These are phyloP conservation scores for Caloenas nicobarica DNA, from an alignment of 2,113 vertebrate species.

Conservation along the genomic window DNA sequence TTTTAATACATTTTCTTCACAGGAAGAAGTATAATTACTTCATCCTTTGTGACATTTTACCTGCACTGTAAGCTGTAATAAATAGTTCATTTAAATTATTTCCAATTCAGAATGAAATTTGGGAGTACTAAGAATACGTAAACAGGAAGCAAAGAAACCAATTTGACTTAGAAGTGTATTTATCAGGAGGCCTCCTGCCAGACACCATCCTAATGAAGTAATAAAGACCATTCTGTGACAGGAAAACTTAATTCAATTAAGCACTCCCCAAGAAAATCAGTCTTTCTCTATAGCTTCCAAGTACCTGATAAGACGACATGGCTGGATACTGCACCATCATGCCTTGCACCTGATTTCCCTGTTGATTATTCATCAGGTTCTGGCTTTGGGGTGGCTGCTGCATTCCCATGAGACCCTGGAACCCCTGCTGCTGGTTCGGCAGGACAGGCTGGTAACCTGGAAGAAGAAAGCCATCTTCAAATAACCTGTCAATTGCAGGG, in stretches of 20 bases:
- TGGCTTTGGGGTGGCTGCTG: slow-evolving; percentile 85
- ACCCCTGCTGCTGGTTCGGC: slow-evolving; percentile 81
- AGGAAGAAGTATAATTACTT: slow-evolving; percentile 12
- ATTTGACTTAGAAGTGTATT: not conserved
- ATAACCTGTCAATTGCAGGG: not conserved
- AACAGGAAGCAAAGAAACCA: not conserved
- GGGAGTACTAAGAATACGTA: not conserved
- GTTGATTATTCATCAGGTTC: slow-evolving; percentile 78
- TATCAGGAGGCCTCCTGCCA: not conserved
- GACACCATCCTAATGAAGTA: not conserved
- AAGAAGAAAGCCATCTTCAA: not conserved
- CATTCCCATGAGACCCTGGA: slow-evolving; percentile 82
- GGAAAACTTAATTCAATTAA: not conserved
- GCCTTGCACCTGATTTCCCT: slow-evolving; percentile 81
- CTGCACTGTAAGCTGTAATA: not conserved
- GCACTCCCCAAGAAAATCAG: not conserved
- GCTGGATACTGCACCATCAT: slow-evolving; percentile 88
- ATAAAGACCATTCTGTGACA: not conserved
- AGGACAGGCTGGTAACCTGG: slow-evolving; percentile 84
- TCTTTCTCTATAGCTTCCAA: not conserved
- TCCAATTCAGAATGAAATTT: not conserved
- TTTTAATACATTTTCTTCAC: not conserved
- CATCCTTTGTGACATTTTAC: not conserved
- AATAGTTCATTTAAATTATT: slow-evolving; percentile 3
- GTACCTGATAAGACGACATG: slow-evolving; percentile 89